phyloP scores from a whole-genome alignment of 2,888 invertebrate species.

The Apodemia zela region DNA sequence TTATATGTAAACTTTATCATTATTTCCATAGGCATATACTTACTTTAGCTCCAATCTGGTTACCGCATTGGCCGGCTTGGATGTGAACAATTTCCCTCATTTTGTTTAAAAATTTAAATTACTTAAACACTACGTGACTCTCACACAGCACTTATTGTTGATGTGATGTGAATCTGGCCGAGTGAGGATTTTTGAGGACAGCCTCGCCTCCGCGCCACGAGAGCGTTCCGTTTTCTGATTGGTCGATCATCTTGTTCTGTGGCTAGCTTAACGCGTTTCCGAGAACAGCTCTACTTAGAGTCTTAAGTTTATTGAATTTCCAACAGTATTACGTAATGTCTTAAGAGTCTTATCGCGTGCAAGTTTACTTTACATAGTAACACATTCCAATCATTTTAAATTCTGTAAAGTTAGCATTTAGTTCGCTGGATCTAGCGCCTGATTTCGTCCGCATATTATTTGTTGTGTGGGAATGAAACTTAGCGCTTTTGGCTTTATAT shows the following conservation, averaged over 20 bases:
- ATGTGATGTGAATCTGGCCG: slow-evolving; percentile 55
- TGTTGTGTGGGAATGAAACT: not conserved
- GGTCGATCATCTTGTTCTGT: slow-evolving; percentile 43
- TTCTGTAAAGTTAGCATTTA: not conserved
- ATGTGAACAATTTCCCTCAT: slow-evolving; percentile 93
- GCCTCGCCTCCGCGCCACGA: slow-evolving; percentile 69
- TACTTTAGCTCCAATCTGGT: slow-evolving; percentile 87
- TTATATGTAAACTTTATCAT: slow-evolving; percentile 1
- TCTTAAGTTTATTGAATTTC: not conserved
- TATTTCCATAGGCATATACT: slow-evolving; percentile 29
- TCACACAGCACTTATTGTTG: slow-evolving; percentile 68
- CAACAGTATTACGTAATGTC: not conserved
- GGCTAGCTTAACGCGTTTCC: slow-evolving; percentile 51
- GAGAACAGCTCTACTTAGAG: slow-evolving; percentile 26
- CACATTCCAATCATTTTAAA: not conserved
- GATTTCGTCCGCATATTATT: not conserved
- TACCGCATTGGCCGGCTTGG: slow-evolving; percentile 92
- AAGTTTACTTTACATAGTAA: slow-evolving; percentile 51
- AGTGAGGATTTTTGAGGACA: slow-evolving; percentile 72
- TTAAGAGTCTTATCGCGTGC: slow-evolving; percentile 36
- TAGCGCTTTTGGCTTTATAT: not conserved
- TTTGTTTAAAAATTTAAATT: slow-evolving; percentile 67
- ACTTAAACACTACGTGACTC: slow-evolving; percentile 69
- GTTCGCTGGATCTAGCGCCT: not conserved
- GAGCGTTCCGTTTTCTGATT: slow-evolving; percentile 48